Percentiles rank a stretch among this genome's conserved stretches.
Evolutionary conservation across 2,113 vertebrate species (phyloP).

Genomic region (Tachysurus fulvidraco): DNA sequence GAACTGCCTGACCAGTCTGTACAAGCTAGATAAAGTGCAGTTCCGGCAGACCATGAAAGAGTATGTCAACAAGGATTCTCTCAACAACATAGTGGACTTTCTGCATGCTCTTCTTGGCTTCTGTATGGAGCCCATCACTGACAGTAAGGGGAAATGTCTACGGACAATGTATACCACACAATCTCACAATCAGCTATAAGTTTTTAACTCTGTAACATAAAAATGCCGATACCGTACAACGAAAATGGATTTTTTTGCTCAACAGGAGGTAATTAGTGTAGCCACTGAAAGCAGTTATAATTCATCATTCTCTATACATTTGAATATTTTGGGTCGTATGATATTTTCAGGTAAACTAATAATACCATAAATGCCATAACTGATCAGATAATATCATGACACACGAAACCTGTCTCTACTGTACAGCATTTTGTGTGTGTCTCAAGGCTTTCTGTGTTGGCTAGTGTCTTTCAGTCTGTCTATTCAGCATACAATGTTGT

Average conservation of each 20-base stretch:
- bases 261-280: not conserved
- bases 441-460: conserved; percentile 33
- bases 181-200: not conserved
- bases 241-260: not conserved
- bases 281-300: not conserved
- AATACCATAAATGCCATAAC: conserved; percentile 7
- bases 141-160: conserved; percentile 83
- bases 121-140: conserved; percentile 98
- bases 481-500: conserved; percentile 1
- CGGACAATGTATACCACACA: not conserved
- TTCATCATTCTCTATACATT: conserved; percentile 12
- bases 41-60: conserved; percentile 97
- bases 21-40: conserved; percentile 95
- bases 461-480: conserved; percentile 19
- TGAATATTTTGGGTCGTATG: conserved; percentile 33
- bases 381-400: conserved; percentile 19
- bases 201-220: not conserved
- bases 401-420: not conserved
- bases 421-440: conserved; percentile 13
- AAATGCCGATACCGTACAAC: not conserved
- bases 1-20: conserved; percentile 93
- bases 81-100: conserved; percentile 99
- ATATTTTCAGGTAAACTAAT: conserved; percentile 5
- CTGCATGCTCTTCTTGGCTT: conserved; percentile 97
- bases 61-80: conserved; percentile 97